A percentile compares a stretch with the other conserved stretches of the same genome.
phyloP scores from a whole-genome alignment of 2,797 vertebrate species.

The Champsocephalus gunnari region DNA sequence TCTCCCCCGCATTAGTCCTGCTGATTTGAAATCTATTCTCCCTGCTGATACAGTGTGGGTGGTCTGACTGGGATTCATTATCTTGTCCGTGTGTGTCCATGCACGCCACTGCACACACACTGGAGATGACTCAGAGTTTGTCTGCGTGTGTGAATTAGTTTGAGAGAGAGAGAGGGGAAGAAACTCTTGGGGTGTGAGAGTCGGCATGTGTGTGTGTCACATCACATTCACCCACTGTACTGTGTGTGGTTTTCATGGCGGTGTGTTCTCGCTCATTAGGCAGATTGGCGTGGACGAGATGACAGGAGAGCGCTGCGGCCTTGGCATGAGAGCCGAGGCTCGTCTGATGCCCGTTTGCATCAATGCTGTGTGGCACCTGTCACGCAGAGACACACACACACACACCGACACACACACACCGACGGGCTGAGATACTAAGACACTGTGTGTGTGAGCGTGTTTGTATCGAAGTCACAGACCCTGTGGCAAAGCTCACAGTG shows the following conservation, averaged over 20 bases:
- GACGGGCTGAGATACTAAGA: conserved; percentile 53
- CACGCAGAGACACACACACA: conserved; percentile 60
- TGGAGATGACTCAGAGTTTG: conserved; percentile 42
- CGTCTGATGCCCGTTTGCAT: conserved; percentile 89
- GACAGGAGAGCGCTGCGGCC: conserved; percentile 75
- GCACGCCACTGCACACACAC: not conserved
- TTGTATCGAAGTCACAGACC: conserved; percentile 50
- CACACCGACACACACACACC: conserved; percentile 54
- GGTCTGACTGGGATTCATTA: conserved; percentile 66
- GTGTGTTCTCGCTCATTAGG: conserved; percentile 67
- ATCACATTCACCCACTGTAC: conserved; percentile 56
- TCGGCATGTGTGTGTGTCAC: conserved; percentile 34
- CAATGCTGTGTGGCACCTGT: conserved; percentile 82
- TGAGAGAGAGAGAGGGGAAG: conserved; percentile 27
- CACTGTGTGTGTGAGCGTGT: conserved; percentile 68
- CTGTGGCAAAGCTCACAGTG: conserved; percentile 60
- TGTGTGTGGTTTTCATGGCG: conserved; percentile 40
- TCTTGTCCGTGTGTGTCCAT: conserved; percentile 33
- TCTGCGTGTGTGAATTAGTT: conserved; percentile 34
- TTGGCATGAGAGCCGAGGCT: conserved; percentile 88
- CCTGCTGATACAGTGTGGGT: conserved; percentile 73
- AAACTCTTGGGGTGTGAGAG: conserved; percentile 55
- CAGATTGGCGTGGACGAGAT: conserved; percentile 58
- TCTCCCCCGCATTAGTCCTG: conserved; percentile 58
- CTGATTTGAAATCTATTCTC: conserved; percentile 70